Evolutionary conservation across 2,113 vertebrate genomes (phyloP).

Genomic region (Crocuta crocuta): DNA sequence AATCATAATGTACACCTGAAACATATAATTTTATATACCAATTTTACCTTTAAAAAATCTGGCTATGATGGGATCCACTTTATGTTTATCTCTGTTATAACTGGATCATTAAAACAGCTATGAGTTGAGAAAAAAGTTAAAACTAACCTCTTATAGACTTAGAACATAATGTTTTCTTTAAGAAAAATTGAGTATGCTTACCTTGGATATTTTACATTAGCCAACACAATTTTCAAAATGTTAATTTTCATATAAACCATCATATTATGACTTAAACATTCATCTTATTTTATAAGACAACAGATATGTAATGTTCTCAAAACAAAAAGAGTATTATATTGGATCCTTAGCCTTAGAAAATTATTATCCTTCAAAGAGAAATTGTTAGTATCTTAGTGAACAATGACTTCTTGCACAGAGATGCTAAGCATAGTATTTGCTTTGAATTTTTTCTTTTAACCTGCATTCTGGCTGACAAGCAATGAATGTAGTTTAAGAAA

Average conservation of each 20-base stretch:
- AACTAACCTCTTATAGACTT: background rate
- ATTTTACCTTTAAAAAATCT: background rate
- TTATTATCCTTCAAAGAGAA: background rate
- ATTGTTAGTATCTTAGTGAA: background rate
- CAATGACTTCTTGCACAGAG: background rate
- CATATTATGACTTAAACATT: background rate
- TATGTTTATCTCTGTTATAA: too few relatives aligned
- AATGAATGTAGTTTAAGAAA: background rate
- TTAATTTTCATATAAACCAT: background rate
- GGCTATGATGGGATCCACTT: background rate
- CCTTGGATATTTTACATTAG: background rate
- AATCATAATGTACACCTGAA: too few relatives aligned
- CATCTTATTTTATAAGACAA: background rate
- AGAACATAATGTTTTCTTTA: background rate
- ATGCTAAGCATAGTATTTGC: background rate
- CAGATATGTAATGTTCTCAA: background rate
- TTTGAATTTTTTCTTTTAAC: slow-evolving; percentile 3
- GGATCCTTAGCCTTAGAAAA: slow-evolving; percentile 7
- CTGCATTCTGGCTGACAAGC: background rate
- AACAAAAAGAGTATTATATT: background rate
- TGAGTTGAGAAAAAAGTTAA: background rate
- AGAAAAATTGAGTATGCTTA: background rate
- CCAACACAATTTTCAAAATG: background rate
- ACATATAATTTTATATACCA: too few relatives aligned
- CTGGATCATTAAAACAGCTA: background rate